These are phyloP conservation scores for Xerus inauris DNA, from an alignment of 2,113 vertebrate species.

Conservation along the genomic window DNA sequence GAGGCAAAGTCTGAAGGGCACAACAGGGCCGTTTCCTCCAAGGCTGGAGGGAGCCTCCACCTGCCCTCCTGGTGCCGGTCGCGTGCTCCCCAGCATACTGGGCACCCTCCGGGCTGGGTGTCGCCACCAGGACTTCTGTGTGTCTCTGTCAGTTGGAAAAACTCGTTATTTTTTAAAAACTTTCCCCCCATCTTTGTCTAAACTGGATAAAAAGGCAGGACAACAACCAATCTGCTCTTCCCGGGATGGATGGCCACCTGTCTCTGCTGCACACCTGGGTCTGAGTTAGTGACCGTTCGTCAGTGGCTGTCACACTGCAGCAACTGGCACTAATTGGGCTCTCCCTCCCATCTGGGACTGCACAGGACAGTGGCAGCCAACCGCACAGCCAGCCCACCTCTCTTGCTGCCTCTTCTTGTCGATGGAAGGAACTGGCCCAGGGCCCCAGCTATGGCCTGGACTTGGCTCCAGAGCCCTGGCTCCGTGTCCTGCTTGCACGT, in stretches of 20 bases:
- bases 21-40: accelerated
- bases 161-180: no score
- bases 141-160: not conserved
- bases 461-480: not conserved
- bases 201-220: not conserved
- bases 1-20: not conserved
- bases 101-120: not conserved
- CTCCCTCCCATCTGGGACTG: not conserved
- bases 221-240: accelerated
- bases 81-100: no score
- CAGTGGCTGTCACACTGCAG: no score
- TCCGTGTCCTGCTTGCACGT: no score
- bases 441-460: not conserved
- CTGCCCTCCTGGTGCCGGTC: no score
- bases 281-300: not conserved
- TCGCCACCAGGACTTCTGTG: not conserved
- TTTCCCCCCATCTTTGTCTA: not conserved
- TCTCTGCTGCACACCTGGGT: accelerated
- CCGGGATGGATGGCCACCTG: accelerated
- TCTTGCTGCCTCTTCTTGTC: not conserved
- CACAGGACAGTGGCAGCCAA: accelerated
- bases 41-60: not conserved
- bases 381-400: not conserved
- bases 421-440: not conserved
- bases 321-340: not conserved